Evolutionary conservation across 2,797 vertebrate genomes (phyloP).

Genomic region (Myripristis murdjan): DNA sequence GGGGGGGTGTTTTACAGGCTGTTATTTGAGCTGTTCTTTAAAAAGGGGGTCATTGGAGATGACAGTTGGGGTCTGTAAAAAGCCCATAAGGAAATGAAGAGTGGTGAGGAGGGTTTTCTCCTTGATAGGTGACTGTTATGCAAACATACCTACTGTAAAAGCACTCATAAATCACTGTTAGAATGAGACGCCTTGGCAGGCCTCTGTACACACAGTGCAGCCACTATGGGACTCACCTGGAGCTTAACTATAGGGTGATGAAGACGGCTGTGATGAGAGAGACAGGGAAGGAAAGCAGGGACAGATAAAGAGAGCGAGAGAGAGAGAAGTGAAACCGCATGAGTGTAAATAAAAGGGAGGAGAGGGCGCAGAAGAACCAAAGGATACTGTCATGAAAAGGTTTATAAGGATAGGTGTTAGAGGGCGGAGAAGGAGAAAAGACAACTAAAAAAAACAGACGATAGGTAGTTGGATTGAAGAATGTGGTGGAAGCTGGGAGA

Average conservation of each 20-base stretch:
- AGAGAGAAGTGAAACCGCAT: neutral
- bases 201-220: constrained; percentile 2
- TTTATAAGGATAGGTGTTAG: constrained; percentile 18
- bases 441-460: constrained; percentile 6
- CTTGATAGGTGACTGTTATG: constrained; percentile 65
- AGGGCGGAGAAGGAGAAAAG: constrained; percentile 10
- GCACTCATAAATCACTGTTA: constrained; percentile 63
- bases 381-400: constrained; percentile 18
- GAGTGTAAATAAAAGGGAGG: constrained; percentile 26
- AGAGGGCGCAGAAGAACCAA: neutral
- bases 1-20: constrained; percentile 19
- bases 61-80: constrained; percentile 56
- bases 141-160: constrained; percentile 68
- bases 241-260: constrained; percentile 36
- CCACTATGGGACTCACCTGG: constrained; percentile 53
- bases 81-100: constrained; percentile 62
- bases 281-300: constrained; percentile 1
- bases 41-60: constrained; percentile 47
- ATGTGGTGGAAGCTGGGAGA: constrained; percentile 34
- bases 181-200: constrained; percentile 31
- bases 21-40: constrained; percentile 44
- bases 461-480: constrained; percentile 43
- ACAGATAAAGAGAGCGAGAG: constrained; percentile 13
- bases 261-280: constrained; percentile 38
- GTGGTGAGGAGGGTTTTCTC: constrained; percentile 48